These are phyloP conservation scores for Microctenopoma lineatum DNA, from an alignment of 2,797 vertebrate genomes.

Conservation along the genomic window DNA sequence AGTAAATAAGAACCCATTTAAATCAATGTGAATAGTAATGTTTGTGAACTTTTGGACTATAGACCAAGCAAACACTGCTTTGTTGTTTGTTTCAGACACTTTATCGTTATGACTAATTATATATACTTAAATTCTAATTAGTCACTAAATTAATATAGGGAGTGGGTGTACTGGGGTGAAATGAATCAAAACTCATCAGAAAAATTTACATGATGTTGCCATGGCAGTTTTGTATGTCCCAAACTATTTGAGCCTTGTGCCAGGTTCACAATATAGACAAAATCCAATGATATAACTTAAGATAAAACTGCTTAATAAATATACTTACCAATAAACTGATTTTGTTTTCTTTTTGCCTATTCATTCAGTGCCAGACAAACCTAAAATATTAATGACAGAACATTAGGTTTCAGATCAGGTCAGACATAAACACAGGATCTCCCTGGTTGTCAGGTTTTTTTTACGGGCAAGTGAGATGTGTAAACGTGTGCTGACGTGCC, in stretches of 20 bases:
- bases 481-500: neutral
- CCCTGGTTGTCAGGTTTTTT: neutral
- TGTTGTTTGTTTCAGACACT: conserved; percentile 1
- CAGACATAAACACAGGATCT: conserved; percentile 3
- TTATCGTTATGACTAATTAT: conserved; percentile 2
- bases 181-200: neutral
- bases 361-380: neutral
- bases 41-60: conserved; percentile 1
- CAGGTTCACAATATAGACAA: neutral
- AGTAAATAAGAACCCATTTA: conserved; percentile 11
- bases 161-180: conserved; percentile 5
- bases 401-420: conserved; percentile 21
- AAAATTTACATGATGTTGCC: conserved; percentile 16
- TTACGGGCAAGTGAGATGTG: neutral
- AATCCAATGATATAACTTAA: neutral
- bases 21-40: conserved; percentile 10
- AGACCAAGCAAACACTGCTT: neutral
- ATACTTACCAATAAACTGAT: neutral
- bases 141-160: conserved; percentile 5
- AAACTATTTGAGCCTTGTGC: neutral
- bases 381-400: neutral
- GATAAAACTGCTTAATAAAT: neutral
- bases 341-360: neutral
- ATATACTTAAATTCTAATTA: conserved; percentile 28
- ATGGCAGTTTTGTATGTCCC: conserved; percentile 17